These are phyloP conservation scores for Athene noctua DNA, from an alignment of 2,113 vertebrate genomes.

Conservation along the genomic window DNA sequence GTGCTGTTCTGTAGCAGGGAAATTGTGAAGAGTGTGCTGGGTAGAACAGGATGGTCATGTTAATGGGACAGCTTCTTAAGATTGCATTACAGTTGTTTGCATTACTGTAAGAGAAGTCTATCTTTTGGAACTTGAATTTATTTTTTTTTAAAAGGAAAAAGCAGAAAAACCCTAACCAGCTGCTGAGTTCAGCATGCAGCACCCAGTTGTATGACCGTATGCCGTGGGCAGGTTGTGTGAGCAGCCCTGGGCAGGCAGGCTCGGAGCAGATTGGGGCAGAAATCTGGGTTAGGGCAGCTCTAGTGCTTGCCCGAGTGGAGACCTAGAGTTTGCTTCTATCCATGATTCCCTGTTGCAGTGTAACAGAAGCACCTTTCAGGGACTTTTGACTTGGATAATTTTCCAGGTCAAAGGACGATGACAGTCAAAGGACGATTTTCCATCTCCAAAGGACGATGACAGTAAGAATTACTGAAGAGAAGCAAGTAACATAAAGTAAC, in stretches of 20 bases:
- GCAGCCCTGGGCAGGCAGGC: not conserved
- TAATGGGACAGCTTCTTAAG: not conserved
- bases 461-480: not conserved
- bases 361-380: not conserved
- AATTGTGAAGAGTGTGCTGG: not conserved
- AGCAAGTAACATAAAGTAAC: not conserved
- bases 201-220: fast-evolving
- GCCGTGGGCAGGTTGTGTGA: not conserved
- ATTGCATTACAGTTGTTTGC: not conserved
- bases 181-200: fast-evolving
- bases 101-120: not conserved
- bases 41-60: not conserved
- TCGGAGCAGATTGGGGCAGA: not conserved
- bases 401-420: not conserved
- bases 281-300: fast-evolving
- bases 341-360: not conserved
- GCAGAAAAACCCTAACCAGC: not conserved
- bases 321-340: not conserved
- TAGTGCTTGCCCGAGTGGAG: not conserved
- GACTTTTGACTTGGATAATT: not conserved
- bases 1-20: not conserved
- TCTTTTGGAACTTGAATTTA: not conserved
- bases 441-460: not conserved
- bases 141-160: not conserved
- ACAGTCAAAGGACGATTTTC: not conserved